Percentiles rank a stretch among this genome's conserved stretches.
Evolutionary conservation across 2,113 vertebrate species (phyloP).

Genomic region (Noturus placidus): DNA sequence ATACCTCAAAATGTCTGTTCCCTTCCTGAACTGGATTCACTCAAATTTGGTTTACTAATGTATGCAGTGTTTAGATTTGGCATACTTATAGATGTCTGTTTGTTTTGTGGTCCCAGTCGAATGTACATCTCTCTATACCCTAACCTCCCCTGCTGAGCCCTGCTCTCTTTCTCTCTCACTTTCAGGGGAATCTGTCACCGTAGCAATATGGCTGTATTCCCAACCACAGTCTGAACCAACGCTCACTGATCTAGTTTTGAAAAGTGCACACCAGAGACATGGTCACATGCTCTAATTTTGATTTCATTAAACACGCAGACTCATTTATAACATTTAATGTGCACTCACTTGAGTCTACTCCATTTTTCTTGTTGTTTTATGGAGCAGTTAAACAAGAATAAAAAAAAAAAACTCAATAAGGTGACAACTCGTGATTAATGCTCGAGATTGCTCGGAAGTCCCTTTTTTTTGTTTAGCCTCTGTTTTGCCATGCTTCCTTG

Average conservation of each 20-base stretch:
- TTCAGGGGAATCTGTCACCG: conserved; percentile 66
- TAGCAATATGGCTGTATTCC: conserved; percentile 63
- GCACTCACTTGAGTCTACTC: background rate
- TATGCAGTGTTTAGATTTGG: background rate
- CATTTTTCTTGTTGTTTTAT: background rate
- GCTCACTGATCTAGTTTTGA: conserved; percentile 55
- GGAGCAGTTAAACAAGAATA: conserved; percentile 23
- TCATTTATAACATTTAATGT: conserved; percentile 24
- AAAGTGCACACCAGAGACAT: background rate
- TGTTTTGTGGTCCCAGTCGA: background rate
- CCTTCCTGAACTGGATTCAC: background rate
- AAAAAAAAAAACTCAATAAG: conserved; percentile 10
- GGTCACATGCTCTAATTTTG: background rate
- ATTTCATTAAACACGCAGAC: conserved; percentile 12
- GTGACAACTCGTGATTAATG: conserved; percentile 36
- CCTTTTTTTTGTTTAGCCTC: conserved; percentile 43
- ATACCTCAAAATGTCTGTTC: background rate
- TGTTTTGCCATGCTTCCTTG: conserved; percentile 51
- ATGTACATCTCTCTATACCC: conserved; percentile 21
- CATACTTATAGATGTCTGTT: background rate
- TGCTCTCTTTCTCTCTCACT: conserved; percentile 36
- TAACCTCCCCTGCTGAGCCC: background rate
- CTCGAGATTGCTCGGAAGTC: conserved; percentile 35
- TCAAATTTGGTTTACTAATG: background rate
- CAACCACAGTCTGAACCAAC: conserved; percentile 32